Conservation (phyloP, 2,113 vertebrate species). For the Dissostichus mawsoni region DNA sequence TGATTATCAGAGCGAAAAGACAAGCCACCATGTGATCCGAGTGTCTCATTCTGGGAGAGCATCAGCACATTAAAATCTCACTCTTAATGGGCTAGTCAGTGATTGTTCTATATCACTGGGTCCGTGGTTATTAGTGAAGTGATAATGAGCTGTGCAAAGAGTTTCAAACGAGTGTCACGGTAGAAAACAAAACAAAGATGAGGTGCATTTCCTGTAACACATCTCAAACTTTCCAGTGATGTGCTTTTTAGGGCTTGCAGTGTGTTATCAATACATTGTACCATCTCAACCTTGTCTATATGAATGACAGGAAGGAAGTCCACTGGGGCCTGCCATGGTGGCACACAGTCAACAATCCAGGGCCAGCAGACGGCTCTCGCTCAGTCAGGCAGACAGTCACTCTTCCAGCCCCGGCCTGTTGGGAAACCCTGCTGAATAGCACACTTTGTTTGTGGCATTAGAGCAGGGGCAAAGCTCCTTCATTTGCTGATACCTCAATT, state of each 20-base stretch:
- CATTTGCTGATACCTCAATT: slow-evolving; percentile 75
- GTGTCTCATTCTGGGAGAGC: slow-evolving; percentile 43
- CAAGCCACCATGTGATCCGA: slow-evolving; percentile 67
- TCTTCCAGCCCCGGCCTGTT: slow-evolving; percentile 56
- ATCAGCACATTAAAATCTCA: slow-evolving; percentile 29
- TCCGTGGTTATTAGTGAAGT: slow-evolving; percentile 23
- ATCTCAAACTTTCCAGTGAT: not conserved
- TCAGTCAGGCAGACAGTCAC: slow-evolving; percentile 72
- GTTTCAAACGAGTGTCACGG: slow-evolving; percentile 6
- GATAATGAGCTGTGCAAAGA: slow-evolving; percentile 4
- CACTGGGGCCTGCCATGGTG: slow-evolving; percentile 35
- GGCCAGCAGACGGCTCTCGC: slow-evolving; percentile 39
- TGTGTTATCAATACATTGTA: slow-evolving; percentile 21
- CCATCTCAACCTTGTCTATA: slow-evolving; percentile 23
- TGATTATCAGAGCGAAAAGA: slow-evolving; percentile 78
- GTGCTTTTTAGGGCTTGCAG: not conserved
- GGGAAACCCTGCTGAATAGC: slow-evolving; percentile 79
- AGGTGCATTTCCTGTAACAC: not conserved
- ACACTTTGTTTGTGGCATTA: slow-evolving; percentile 81
- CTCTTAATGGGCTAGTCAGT: slow-evolving; percentile 37
- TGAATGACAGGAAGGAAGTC: slow-evolving; percentile 67
- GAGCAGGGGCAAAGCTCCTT: slow-evolving; percentile 71
- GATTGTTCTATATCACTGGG: slow-evolving; percentile 34
- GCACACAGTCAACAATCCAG: slow-evolving; percentile 67
- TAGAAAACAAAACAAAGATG: not conserved